Evolutionary conservation across 2,888 invertebrate species (phyloP).

Genomic region (Mythimna albipuncta): DNA sequence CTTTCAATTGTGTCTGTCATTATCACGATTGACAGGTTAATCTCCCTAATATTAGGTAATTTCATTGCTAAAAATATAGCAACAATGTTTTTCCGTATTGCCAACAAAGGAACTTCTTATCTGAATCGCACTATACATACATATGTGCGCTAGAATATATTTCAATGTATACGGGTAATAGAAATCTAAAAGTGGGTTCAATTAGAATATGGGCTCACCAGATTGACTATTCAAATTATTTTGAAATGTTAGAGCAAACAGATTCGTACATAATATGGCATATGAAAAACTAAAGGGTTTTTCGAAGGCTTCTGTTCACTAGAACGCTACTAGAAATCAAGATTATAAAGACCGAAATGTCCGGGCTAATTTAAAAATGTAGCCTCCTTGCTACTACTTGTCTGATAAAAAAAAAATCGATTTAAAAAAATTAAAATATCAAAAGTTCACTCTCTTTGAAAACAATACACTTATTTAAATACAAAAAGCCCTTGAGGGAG

Average conservation of each 20-base stretch:
- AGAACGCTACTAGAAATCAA: neutral
- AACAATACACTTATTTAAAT: slow-evolving; percentile 46
- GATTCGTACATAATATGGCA: neutral
- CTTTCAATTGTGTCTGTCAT: too few relatives aligned
- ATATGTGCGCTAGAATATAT: too few relatives aligned
- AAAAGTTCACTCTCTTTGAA: slow-evolving; percentile 22
- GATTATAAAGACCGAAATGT: neutral
- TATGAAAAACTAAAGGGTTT: neutral
- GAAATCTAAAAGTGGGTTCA: neutral
- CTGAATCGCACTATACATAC: too few relatives aligned
- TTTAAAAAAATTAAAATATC: neutral
- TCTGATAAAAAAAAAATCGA: neutral
- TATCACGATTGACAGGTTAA: too few relatives aligned
- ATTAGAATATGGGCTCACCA: neutral
- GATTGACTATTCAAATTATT: neutral
- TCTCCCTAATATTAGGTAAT: too few relatives aligned
- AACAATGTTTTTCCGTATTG: too few relatives aligned
- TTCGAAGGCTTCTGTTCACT: neutral
- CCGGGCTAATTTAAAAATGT: neutral
- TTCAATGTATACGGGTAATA: neutral
- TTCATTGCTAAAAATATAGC: too few relatives aligned
- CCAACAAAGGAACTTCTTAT: too few relatives aligned
- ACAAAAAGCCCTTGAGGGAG: slow-evolving; percentile 45
- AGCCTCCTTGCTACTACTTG: neutral
- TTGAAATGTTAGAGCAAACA: neutral